A percentile compares a stretch with the other conserved stretches of the same genome.
These are phyloP conservation scores for Caenorhabditis sp. DNA, from an alignment of 2,888 invertebrate genomes.

Conservation along the genomic window DNA sequence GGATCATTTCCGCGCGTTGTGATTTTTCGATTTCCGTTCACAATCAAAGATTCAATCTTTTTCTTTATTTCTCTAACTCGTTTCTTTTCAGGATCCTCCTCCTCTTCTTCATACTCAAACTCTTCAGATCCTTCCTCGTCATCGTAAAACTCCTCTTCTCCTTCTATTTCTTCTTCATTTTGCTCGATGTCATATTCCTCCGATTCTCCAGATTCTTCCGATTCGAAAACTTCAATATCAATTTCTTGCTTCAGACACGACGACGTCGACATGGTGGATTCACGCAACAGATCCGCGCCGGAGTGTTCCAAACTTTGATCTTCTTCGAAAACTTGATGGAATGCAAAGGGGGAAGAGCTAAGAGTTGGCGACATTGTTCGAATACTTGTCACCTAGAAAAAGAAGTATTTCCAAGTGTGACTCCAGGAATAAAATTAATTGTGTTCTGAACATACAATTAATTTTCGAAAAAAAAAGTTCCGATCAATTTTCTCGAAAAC, in stretches of 20 bases:
- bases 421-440: too few relatives aligned
- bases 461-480: too few relatives aligned
- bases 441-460: too few relatives aligned
- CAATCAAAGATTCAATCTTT: too few relatives aligned
- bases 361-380: background rate
- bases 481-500: too few relatives aligned
- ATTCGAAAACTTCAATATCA: background rate
- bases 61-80: constrained; percentile 2
- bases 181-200: too few relatives aligned
- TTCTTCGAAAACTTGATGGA: background rate
- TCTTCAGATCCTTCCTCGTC: background rate
- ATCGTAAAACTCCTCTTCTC: background rate
- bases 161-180: background rate
- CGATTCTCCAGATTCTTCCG: background rate
- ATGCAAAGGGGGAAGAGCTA: background rate
- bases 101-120: background rate
- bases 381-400: background rate
- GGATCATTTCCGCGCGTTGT: too few relatives aligned
- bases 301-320: background rate
- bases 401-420: background rate
- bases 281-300: too few relatives aligned
- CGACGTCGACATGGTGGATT: too few relatives aligned
- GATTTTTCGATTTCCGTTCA: too few relatives aligned
- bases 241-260: background rate
- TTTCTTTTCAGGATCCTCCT: background rate